Evolutionary conservation across 2,113 vertebrate species (phyloP), one percentile per base, ranked within the genome.

Genomic region (Atlantisia rogersi): DNA sequence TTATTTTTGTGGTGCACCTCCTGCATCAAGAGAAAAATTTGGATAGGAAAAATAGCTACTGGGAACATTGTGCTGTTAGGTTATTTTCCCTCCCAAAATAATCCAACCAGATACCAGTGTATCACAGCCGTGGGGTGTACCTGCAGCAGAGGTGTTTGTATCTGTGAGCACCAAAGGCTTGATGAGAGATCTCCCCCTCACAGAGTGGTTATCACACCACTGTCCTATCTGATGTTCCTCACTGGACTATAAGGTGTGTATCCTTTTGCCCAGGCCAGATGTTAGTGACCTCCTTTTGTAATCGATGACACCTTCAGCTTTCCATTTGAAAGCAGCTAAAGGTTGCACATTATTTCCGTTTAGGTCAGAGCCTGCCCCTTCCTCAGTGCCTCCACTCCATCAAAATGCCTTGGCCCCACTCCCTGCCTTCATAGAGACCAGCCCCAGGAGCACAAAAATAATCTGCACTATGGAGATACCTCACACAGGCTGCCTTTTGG

Each of bases 381-480:
- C 15, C 40, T 40, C 7, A 15, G 22, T 1, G 1, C 9, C 37
- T 28, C 32, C 1, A 2, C 28, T 79, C 11, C 52, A 50, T 20
- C 13, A 15, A 7, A 58, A 78, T 3, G 3, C 29, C 35, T 73
- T 71, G 18, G 25, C 10, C 9, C 8, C 1, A 2, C 39, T 67
- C 18, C 31, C 31, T 73, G 19, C 22, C 40, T 40, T 56, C 35
- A 16, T 9, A 31, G 37, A 65, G 4, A 70, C 12, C 22, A 12
- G 19, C 4, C 17, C 6, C 29, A 88, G 37, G 40, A n/a, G 31
- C 15, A 59, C 13, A 73, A 48, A 16, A 62, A 21, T 28, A 37
- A 56, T 20, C 37, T 35, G 25, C 9, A 11, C 37, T 31, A 7
- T 6, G 37, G 73, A 68, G 8, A 32, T 44, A 32, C 31, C 18